Base-by-base conservation (phyloP, 2,797 vertebrate species). In the Trichosurus vulpecula region DNA sequence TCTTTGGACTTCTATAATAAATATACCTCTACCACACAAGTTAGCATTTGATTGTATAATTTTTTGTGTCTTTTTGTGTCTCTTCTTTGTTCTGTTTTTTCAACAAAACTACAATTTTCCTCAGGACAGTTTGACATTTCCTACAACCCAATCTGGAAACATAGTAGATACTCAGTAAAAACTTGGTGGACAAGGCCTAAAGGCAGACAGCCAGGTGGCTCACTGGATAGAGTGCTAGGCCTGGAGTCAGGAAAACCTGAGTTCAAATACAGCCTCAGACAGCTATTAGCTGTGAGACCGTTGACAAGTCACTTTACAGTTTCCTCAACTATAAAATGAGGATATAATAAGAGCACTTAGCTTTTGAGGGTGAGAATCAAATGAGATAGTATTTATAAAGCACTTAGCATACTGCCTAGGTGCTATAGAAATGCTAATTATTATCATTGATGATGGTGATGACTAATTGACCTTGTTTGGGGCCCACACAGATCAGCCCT, bases 61-160 rank as follows among this genome's bases (percentile, higher is more conserved):
- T 91, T n/a, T 94, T 92, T 91, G 4, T 51, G 13, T n/a, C 22
- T 92, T 94, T 93, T 12, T 94, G 0, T 94, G 12, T 66, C 56
- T 9, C 52, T 54, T 92, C 3, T 52, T 14, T 66, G 9, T 93
- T 11, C 66, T 51, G 53, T 66, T 52, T 94, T 30, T 66, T 54
- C 6, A 52, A 13, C 56, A 91, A 91, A 41, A 95, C 52, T 92
- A 0, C 54, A 57, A 81, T 31, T 89, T 58, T n/a, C n/a, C 22
- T 81, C 74, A 92, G 29, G 30, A 61, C 58, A 89, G 61, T 25
- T 81, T 47, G 30, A 47, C 22, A 81, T 47, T 41, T 81, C 66
- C n/a, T 19, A 81, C 22, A 90, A 92, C 27, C 53, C 41, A 92
- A 54, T 97, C 96, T 87, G 54, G 55, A 51, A 96, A 93, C 93